These are phyloP conservation scores for Ceratotherium simum DNA, from an alignment of 2,113 vertebrate genomes.

Conservation along the genomic window DNA sequence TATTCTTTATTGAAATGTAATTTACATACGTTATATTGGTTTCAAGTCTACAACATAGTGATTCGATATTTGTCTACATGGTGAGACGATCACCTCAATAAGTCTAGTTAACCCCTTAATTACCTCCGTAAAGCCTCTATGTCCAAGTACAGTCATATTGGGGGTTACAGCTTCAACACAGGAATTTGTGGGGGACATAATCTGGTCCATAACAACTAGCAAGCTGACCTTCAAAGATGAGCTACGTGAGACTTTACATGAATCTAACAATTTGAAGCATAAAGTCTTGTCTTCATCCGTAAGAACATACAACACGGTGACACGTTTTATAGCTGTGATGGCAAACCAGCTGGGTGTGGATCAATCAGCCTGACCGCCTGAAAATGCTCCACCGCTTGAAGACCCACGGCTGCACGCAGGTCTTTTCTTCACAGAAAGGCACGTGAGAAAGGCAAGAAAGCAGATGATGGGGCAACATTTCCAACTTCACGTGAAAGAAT, in stretches of 20 bases:
- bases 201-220: no score
- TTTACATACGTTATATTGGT: no score
- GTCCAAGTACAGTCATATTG: no score
- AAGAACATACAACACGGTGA: neutral
- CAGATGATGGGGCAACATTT: neutral
- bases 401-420: neutral
- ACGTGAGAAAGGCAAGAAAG: neutral
- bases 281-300: neutral
- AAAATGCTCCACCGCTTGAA: neutral
- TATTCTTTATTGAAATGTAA: no score
- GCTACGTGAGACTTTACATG: neutral
- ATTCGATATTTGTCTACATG: no score
- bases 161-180: no score
- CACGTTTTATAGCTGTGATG: neutral
- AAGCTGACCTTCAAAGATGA: neutral
- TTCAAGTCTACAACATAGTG: no score
- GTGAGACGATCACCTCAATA: no score
- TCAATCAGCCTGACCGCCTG: neutral
- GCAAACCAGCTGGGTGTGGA: no score
- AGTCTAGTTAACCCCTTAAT: no score
- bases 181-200: no score
- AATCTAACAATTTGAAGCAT: neutral
- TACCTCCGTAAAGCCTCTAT: no score
- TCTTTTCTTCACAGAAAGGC: neutral
- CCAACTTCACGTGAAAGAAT: neutral